phyloP scores from a whole-genome alignment of 2,888 invertebrate genomes.

The Hemistola chrysoprasaria region DNA sequence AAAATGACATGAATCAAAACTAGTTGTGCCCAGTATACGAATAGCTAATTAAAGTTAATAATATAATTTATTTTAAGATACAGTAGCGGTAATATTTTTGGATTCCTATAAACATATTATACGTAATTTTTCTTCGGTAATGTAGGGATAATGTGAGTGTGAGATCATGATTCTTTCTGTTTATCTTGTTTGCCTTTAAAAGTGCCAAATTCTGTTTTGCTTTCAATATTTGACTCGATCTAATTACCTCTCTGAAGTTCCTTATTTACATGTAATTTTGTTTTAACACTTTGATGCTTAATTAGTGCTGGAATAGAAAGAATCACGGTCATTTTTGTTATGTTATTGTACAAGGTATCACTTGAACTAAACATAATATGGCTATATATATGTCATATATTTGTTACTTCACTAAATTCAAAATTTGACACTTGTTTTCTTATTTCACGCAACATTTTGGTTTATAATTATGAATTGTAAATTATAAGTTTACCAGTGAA shows the following conservation, averaged over 20 bases:
- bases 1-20: slow-evolving; percentile 80
- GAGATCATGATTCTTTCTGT: slow-evolving; percentile 60
- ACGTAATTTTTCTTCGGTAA: slow-evolving; percentile 73
- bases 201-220: slow-evolving; percentile 74
- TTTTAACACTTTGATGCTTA: slow-evolving; percentile 40
- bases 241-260: slow-evolving; percentile 60
- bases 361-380: slow-evolving; percentile 52
- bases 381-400: slow-evolving; percentile 40
- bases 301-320: slow-evolving; percentile 50
- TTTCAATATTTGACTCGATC: slow-evolving; percentile 49
- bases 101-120: slow-evolving; percentile 81
- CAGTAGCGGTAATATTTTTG: slow-evolving; percentile 81
- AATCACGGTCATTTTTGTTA: slow-evolving; percentile 61
- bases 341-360: slow-evolving; percentile 55
- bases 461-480: slow-evolving; percentile 50
- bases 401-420: slow-evolving; percentile 36
- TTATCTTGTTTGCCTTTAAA: slow-evolving; percentile 50
- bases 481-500: slow-evolving; percentile 49
- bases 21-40: slow-evolving; percentile 83
- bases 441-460: slow-evolving; percentile 50
- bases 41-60: slow-evolving; percentile 73
- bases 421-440: slow-evolving; percentile 63
- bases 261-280: slow-evolving; percentile 44
- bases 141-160: slow-evolving; percentile 34
- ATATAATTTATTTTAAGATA: slow-evolving; percentile 80